Base-by-base conservation (phyloP, 2,113 vertebrate genomes). In the rat (Rattus norvegicus) region DNA sequence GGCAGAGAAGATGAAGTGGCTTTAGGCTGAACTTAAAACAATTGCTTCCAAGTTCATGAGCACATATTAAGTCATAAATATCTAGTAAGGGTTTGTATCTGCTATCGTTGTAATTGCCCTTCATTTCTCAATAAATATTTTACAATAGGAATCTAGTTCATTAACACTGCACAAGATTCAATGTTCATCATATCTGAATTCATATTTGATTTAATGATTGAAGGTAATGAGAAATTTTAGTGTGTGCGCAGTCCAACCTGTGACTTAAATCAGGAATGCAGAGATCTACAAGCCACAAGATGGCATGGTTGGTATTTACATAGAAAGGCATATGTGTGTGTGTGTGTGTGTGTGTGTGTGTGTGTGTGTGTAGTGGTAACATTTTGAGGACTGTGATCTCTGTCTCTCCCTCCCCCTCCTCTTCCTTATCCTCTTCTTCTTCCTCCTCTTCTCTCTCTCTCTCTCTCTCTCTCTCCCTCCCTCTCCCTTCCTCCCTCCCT, bases 241-340 rank as follows among this genome's bases (percentile, higher is more conserved):
- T n/a, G 61, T 3, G 39, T 26, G 16, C 9, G 22, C n/a, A 77
- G 72, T 72, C 81, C 28, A 28, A 65, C 80, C 65, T 10, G 4
- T 22, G 30, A 56, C 77, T 81, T 43, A 87, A 61, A 28, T 33
- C 63, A 0, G 11, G 26, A 94, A 89, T 85, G 88, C 0, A 11
- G 14, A 73, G 56, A 70, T 0, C 2, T 1, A 0, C n/a, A 91
- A 33, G 85, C 93, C 98, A 98, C 86, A 76, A 98, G 98, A 90
- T 97, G 98, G 97, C 54, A 67, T 7, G 6, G 77, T 92, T 97
- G 98, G 52, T 76, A 73, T 91, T 96, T 22, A 59, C 0, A 0
- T 65, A 26, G 0, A 59, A 85, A 85, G 39, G 12, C 39, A 28
- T 30, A 3, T 49, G 19, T 36, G 52, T 20, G 30, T 33, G 54